Conservation (phyloP, 2,113 vertebrate species). For the Lampris megalopsis region DNA sequence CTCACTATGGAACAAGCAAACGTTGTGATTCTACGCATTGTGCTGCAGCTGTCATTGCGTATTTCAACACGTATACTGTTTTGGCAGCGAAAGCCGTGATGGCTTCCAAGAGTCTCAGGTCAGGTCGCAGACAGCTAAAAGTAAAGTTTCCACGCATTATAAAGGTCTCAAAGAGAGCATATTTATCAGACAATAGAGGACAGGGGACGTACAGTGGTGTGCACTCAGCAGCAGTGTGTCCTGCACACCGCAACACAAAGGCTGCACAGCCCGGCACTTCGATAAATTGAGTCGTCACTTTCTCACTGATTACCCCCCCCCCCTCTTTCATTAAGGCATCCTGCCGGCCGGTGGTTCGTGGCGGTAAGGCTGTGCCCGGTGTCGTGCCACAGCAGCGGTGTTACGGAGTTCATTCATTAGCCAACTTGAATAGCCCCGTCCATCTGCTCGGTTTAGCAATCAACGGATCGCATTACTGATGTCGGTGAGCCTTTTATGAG, state of each 20-base stretch:
- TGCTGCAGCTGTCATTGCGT: no score
- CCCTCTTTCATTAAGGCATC: no score
- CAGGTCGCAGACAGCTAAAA: no score
- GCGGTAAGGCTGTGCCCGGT: neutral
- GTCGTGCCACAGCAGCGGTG: conserved; percentile 36
- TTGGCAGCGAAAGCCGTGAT: no score
- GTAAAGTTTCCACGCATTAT: no score
- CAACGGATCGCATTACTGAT: conserved; percentile 70
- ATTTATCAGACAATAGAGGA: no score
- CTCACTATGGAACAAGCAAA: no score
- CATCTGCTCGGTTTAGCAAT: conserved; percentile 63
- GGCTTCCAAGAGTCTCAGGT: no score
- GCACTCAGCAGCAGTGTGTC: neutral
- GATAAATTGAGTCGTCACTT: neutral
- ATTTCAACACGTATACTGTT: no score
- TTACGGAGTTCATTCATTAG: conserved; percentile 55
- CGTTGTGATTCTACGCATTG: no score
- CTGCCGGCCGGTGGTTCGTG: neutral
- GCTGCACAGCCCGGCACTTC: neutral
- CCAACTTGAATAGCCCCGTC: conserved; percentile 53
- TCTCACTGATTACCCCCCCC: no score
- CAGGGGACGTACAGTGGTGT: neutral
- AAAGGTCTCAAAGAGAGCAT: no score
- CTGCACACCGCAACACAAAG: neutral
- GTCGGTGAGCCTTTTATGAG: conserved; percentile 64